Evolutionary conservation across 2,113 vertebrate genomes (phyloP).

Genomic region (Tauraco erythrolophus): DNA sequence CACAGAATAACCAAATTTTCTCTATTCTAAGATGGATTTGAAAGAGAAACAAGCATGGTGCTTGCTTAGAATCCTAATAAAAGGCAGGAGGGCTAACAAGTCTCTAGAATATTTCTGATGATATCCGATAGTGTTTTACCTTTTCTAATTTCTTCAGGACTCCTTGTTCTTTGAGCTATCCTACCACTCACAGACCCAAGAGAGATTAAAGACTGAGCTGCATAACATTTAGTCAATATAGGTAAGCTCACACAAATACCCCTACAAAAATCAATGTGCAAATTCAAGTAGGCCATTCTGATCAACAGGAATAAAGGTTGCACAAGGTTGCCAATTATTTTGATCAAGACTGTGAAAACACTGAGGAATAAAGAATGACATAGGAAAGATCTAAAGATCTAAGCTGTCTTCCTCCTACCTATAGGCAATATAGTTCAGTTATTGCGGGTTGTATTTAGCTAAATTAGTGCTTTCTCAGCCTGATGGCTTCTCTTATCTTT

Average conservation of each 20-base stretch:
- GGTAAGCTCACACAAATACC: slow-evolving; percentile 34
- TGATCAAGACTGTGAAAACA: background rate
- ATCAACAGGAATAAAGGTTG: background rate
- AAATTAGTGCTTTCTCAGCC: background rate
- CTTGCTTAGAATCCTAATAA: background rate
- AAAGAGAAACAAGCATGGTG: background rate
- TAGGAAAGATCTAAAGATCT: background rate
- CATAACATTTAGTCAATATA: slow-evolving; percentile 34
- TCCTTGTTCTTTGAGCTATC: background rate
- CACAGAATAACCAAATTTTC: background rate
- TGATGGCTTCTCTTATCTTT: background rate
- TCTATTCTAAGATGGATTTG: background rate
- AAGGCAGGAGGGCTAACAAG: background rate
- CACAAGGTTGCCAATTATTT: background rate
- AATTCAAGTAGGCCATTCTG: background rate
- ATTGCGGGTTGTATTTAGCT: background rate
- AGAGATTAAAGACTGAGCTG: slow-evolving; percentile 18
- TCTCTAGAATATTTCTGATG: background rate
- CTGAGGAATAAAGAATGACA: background rate
- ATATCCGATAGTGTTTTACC: background rate
- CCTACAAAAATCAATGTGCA: slow-evolving; percentile 33
- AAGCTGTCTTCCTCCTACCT: background rate
- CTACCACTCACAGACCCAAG: background rate
- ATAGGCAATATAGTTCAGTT: background rate
- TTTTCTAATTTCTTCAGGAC: background rate